Percentiles rank a stretch among this genome's conserved stretches.
phyloP scores from a whole-genome alignment of 2,888 invertebrate genomes.

The Nephrotoma guestfalica region DNA sequence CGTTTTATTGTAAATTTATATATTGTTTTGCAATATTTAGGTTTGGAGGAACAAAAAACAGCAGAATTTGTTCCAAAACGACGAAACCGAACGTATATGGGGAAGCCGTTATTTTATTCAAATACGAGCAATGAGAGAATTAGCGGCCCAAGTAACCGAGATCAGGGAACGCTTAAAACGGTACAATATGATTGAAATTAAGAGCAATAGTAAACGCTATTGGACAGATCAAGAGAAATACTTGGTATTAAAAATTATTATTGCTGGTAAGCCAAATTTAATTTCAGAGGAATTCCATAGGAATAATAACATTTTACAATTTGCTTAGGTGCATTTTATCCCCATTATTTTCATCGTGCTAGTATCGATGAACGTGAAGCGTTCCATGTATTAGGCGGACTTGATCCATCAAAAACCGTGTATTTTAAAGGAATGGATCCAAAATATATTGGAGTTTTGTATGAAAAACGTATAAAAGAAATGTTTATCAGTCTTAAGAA shows the following conservation, averaged over 20 bases:
- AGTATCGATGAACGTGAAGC: conserved; percentile 45
- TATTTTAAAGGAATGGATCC: conserved; percentile 44
- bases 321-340: conserved; percentile 60
- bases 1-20: not conserved
- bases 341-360: conserved; percentile 64
- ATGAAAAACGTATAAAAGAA: conserved; percentile 47
- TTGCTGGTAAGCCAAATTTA: conserved; percentile 19
- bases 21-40: conserved; percentile 26
- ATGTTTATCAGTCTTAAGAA: conserved; percentile 25
- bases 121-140: conserved; percentile 54
- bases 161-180: conserved; percentile 43
- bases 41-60: conserved; percentile 51
- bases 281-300: not conserved
- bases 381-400: conserved; percentile 48
- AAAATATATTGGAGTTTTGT: conserved; percentile 54
- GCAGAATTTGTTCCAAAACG: conserved; percentile 39
- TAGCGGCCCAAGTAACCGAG: conserved; percentile 56
- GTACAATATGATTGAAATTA: conserved; percentile 43
- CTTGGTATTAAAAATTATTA: conserved; percentile 47
- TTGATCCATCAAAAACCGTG: conserved; percentile 65
- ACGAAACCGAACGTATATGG: conserved; percentile 44
- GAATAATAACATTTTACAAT: conserved; percentile 31
- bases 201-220: conserved; percentile 29
- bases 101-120: conserved; percentile 54
- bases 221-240: conserved; percentile 38